These are phyloP conservation scores for Eidolon dupreanum DNA, from an alignment of 2,797 vertebrate genomes.

Conservation along the genomic window DNA sequence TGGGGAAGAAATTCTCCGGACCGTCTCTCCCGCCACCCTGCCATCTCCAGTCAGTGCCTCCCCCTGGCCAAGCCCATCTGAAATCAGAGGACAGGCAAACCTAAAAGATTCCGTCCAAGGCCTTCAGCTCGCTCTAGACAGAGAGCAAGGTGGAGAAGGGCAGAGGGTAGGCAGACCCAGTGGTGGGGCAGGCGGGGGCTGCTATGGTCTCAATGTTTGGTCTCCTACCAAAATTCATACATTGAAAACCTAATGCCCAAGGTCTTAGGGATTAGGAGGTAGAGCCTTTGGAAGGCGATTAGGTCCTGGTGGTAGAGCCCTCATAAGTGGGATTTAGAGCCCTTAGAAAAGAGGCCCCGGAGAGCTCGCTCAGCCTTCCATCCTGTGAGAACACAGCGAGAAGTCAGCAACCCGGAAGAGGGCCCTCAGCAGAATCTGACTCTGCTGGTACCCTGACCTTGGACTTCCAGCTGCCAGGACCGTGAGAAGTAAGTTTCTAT, in stretches of 20 bases:
- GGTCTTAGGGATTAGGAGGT: not conserved
- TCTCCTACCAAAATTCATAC: not conserved
- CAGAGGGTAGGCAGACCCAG: not conserved
- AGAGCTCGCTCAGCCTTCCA: not conserved
- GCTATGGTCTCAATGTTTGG: not conserved
- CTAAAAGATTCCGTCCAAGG: accelerated
- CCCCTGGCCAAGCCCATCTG: not conserved
- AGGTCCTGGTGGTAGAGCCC: not conserved
- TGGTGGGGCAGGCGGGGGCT: accelerated
- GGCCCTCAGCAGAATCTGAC: not conserved
- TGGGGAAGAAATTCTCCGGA: not conserved
- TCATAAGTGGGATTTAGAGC: not conserved
- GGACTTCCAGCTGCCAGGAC: not conserved
- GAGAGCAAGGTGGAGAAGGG: not conserved
- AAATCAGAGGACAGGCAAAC: not conserved
- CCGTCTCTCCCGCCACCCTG: not conserved
- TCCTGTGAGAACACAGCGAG: accelerated
- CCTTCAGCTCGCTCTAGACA: not conserved
- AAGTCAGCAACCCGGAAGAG: not conserved
- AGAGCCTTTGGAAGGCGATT: not conserved
- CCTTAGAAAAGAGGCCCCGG: not conserved
- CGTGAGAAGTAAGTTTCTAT: not conserved
- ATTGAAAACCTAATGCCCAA: not conserved
- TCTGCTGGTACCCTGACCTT: not conserved
- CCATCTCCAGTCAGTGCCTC: not conserved